These are phyloP conservation scores for Nanorana parkeri DNA, from an alignment of 2,113 vertebrate species.

Conservation along the genomic window DNA sequence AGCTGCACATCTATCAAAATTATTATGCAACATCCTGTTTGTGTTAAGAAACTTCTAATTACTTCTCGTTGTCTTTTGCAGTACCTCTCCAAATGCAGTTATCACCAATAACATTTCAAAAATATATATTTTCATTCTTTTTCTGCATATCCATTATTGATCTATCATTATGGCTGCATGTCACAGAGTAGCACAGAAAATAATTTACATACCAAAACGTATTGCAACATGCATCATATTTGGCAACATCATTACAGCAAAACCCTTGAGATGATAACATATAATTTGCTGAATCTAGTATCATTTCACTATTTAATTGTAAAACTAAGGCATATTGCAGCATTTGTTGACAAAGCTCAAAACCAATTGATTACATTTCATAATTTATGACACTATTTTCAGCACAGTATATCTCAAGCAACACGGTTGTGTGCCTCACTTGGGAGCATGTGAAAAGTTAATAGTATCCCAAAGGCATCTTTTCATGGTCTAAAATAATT, in stretches of 20 bases:
- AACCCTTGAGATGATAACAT: conserved; percentile 40
- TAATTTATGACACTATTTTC: conserved; percentile 54
- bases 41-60: no score
- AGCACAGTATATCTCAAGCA: conserved; percentile 38
- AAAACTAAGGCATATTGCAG: conserved; percentile 50
- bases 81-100: not conserved
- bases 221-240: conserved; percentile 52
- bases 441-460: conserved; percentile 51
- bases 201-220: conserved; percentile 44
- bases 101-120: conserved; percentile 11
- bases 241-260: conserved; percentile 49
- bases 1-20: no score
- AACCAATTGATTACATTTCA: conserved; percentile 57
- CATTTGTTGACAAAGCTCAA: conserved; percentile 56
- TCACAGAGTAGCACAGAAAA: not conserved
- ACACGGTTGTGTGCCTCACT: conserved; percentile 22
- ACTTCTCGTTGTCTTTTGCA: no score
- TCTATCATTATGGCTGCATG: conserved; percentile 33
- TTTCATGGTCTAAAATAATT: conserved; percentile 57
- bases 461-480: conserved; percentile 57
- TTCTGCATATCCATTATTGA: conserved; percentile 31
- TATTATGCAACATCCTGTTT: no score
- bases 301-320: conserved; percentile 57
- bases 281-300: conserved; percentile 53
- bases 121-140: not conserved